These are phyloP conservation scores for Diprion similis DNA, from an alignment of 1,140 invertebrate species.

Conservation along the genomic window DNA sequence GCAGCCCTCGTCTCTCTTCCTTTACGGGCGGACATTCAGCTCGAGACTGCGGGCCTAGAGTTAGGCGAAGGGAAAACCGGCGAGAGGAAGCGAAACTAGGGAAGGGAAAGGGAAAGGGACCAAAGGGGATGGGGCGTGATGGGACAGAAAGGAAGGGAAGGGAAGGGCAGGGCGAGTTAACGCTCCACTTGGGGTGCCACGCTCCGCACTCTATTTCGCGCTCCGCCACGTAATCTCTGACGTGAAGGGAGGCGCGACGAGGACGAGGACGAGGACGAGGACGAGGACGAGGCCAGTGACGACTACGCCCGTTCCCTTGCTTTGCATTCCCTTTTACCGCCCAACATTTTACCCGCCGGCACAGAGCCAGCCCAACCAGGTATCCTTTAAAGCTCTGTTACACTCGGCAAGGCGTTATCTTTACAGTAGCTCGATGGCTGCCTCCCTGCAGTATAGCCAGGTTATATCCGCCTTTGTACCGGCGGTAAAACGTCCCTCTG, in stretches of 20 bases:
- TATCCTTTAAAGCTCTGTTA: no score
- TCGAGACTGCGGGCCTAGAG: conserved; percentile 10
- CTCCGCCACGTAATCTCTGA: conserved; percentile 14
- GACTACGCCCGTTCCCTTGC: conserved; percentile 19
- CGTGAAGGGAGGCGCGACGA: conserved; percentile 11
- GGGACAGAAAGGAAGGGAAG: conserved; percentile 9
- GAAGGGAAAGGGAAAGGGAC: conserved; percentile 24
- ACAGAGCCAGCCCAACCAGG: no score
- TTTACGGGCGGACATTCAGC: conserved; percentile 18
- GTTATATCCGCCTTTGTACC: no score
- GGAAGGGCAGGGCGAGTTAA: background rate
- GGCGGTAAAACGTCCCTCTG: no score
- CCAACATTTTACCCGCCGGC: no score
- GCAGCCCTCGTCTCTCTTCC: conserved; percentile 26
- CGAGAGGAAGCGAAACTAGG: background rate
- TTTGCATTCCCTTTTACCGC: background rate
- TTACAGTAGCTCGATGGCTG: no score
- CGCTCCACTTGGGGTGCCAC: conserved; percentile 6
- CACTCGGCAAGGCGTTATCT: no score
- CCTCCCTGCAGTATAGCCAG: no score
- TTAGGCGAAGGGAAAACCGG: background rate
- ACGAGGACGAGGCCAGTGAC: conserved; percentile 24
- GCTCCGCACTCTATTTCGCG: conserved; percentile 6
- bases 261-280: conserved; percentile 13
- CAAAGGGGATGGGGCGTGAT: conserved; percentile 18